Evolutionary conservation across 2,888 invertebrate species (phyloP), one percentile per base, ranked within the genome.

Genomic region (Nymphalis urticae): DNA sequence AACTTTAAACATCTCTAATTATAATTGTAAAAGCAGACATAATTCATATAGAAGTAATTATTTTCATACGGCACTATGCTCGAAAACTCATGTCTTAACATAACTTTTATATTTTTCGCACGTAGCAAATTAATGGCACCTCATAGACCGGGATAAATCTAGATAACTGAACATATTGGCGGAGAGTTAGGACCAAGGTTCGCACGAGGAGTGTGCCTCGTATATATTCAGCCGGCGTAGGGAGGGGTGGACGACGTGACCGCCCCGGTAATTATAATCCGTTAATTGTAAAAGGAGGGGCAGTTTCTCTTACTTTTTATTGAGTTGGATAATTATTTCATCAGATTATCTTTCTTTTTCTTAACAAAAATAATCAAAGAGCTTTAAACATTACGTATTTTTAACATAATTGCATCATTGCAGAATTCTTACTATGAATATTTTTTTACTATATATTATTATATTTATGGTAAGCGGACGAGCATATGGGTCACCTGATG

Each of bases 191-290:
- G 19, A 13, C n/a, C 32, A n/a, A 56, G 16, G 56, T 21, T n/a
- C n/a, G 32, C 32, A n/a, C 32, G n/a, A 32, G 32, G 32, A 56
- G 56, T 10, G 16, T 7, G 16, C 16, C 16, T n/a, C 56, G 75
- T 75, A 75, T 63, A 75, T 74, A 85, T 85, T 84, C 83, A 66
- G 75, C 61, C 70, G 81, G 82, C 82, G 85, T 85, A 62, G 69
- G 51, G 59, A 51, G 69, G 58, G 67, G 75, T 47, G 75, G 73
- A 74, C 72, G 78, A 61, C 83, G 84, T 82, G 86, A 80, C 80
- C 79, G 75, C 82, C 84, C 79, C 80, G 76, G 77, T 84, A 82
- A 87, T 87, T 87, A 85, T 85, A 85, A 86, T 83, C 81, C 81
- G 82, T 85, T 87, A 87, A 87, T 86, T 87, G 83, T 79, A 78